Evolutionary conservation across 2,797 vertebrate species (phyloP), one percentile per base, ranked within the genome.

Genomic region (Chaunax sp.): DNA sequence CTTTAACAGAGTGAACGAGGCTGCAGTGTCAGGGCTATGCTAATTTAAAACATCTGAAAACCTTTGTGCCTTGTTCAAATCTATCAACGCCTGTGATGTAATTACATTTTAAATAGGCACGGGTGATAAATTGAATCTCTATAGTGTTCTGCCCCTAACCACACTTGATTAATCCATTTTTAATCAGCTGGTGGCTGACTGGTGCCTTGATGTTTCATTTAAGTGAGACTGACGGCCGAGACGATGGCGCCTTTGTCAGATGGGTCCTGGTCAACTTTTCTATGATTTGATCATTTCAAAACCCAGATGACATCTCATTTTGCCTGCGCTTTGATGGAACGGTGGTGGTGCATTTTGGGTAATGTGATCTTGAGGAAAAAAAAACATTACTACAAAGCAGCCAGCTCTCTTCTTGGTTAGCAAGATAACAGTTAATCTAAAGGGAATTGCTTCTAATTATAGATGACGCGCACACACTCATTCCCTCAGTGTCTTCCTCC

Each of bases 121-220:
- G 58, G 64, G 78, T 88, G 83, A 91, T 90, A 74, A 93, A 93
- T 92, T 88, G 77, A 90, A 93, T 89, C 78, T 90, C 84, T 85
- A 81, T 84, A 82, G 84, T 86, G 79, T 82, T 89, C 87, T 86
- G 86, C 75, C 78, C 79, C 75, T 76, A 85, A 87, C 85, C 86
- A 87, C 87, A 89, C 89, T 81, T 91, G 89, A 94, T 93, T 90
- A 93, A 93, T 92, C 85, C 73, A 85, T 90, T 90, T 92, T 91
- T 90, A 93, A 93, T 93, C 92, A 93, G 90, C 46, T 62, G 70
- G 72, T 88, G 89, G 81, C 84, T 89, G 83, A 66, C 72, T 85
- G 80, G 80, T 57, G 84, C 87, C 82, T 86, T 87, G 86, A 91
- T 86, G 80, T 90, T 92, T 91, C 80, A 90, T 90, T 89, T 86